phyloP scores from a whole-genome alignment of 1,140 invertebrate species.

The Danaus melanippus region DNA sequence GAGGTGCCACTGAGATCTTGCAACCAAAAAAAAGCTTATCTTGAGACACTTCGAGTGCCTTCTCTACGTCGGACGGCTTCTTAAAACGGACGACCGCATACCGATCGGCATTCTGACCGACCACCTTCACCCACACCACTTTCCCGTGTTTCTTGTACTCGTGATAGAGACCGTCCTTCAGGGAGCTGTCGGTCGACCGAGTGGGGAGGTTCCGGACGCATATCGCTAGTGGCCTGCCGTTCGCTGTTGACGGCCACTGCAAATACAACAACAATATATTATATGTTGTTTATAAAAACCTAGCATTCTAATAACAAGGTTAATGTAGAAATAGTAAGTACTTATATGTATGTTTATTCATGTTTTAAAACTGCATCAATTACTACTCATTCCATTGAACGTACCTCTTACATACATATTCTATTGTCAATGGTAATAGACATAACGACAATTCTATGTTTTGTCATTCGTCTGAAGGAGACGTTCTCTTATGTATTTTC shows the following conservation, averaged over 20 bases:
- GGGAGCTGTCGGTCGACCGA: constrained; percentile 91
- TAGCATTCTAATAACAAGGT: constrained; percentile 9
- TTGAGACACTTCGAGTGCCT: constrained; percentile 94
- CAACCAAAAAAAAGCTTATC: constrained; percentile 97
- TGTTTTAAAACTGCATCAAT: no score
- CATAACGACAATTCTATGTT: no score
- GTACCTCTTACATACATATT: no score
- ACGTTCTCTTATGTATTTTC: no score
- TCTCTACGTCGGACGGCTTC: constrained; percentile 96
- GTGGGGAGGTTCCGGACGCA: constrained; percentile 92
- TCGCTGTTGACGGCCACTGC: constrained; percentile 62
- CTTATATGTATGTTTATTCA: no score
- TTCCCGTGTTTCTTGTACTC: constrained; percentile 99
- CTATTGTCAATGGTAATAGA: no score
- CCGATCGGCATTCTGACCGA: constrained; percentile 62
- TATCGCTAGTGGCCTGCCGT: constrained; percentile 82
- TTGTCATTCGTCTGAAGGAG: no score
- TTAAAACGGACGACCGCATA: constrained; percentile 85
- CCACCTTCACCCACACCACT: constrained; percentile 89
- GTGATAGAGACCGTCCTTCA: constrained; percentile 97
- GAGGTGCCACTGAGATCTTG: constrained; percentile 92
- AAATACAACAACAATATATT: constrained; percentile 30
- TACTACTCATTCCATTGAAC: no score
- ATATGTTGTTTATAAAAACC: constrained; percentile 26
- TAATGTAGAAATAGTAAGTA: no score